These are phyloP conservation scores for Micoletzkya japonica DNA, from an alignment of 2,888 invertebrate genomes.

Conservation along the genomic window DNA sequence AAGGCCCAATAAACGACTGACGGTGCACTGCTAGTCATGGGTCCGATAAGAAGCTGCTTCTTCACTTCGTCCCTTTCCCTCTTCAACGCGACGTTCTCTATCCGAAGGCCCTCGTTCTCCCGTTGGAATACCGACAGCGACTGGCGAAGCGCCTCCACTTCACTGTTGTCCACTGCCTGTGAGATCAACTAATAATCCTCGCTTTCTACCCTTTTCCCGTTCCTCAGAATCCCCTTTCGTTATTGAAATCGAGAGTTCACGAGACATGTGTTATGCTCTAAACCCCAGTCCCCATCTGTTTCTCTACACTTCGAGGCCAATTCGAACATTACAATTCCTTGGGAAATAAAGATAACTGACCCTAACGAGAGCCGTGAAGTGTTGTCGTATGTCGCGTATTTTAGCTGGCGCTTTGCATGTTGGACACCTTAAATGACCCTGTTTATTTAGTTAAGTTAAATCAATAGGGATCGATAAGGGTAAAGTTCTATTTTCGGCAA, in stretches of 20 bases:
- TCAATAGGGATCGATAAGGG: too few relatives aligned
- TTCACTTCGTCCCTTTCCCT: neutral
- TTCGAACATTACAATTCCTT: too few relatives aligned
- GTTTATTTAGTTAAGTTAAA: too few relatives aligned
- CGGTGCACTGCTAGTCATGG: too few relatives aligned
- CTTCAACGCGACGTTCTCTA: conserved; percentile 14
- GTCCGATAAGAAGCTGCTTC: neutral
- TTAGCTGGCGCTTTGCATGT: conserved; percentile 65
- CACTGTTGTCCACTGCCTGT: conserved; percentile 18
- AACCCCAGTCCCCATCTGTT: too few relatives aligned
- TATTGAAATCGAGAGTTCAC: too few relatives aligned
- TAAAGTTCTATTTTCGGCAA: too few relatives aligned
- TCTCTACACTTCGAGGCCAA: too few relatives aligned
- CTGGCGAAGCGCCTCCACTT: conserved; percentile 12
- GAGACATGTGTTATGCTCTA: too few relatives aligned
- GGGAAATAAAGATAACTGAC: conserved; percentile 28
- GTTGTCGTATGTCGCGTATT: conserved; percentile 63
- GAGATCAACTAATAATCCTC: neutral
- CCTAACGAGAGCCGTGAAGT: conserved; percentile 48
- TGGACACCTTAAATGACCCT: conserved; percentile 65
- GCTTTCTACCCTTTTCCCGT: neutral
- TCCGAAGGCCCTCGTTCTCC: conserved; percentile 10
- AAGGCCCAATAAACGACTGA: too few relatives aligned
- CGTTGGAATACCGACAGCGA: conserved; percentile 17
- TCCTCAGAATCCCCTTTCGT: too few relatives aligned